Conservation (phyloP, 2,797 vertebrate genomes). For the Cyclopterus lumpus region DNA sequence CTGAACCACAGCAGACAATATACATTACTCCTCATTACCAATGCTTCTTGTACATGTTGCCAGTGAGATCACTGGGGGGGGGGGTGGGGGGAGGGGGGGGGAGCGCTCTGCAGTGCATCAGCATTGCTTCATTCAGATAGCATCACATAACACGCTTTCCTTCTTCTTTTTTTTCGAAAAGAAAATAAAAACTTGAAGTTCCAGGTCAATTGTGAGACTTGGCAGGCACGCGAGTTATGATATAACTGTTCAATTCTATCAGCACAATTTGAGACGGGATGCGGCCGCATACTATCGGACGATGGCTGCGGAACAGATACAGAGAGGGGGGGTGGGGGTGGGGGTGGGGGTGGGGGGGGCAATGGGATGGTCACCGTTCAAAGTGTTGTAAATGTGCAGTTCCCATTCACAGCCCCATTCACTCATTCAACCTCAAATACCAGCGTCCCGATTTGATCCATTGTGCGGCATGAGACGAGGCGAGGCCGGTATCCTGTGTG, state of each 20-base stretch:
- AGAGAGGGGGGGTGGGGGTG: conserved; percentile 30
- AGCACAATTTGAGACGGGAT: background rate
- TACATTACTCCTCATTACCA: conserved; percentile 1
- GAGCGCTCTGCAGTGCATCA: conserved; percentile 1
- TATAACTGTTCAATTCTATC: background rate
- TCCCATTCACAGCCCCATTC: conserved; percentile 30
- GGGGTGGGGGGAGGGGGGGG: conserved; percentile 2
- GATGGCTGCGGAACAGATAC: conserved; percentile 18
- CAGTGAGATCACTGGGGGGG: background rate
- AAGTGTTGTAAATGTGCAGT: conserved; percentile 36
- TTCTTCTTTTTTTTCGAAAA: background rate
- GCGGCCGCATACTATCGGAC: background rate
- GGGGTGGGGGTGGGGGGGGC: conserved; percentile 17
- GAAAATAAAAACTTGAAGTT: background rate
- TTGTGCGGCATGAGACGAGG: conserved; percentile 45
- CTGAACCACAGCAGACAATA: conserved; percentile 9
- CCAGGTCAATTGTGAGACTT: background rate
- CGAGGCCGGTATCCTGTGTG: conserved; percentile 56
- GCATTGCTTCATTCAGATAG: background rate
- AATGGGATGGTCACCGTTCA: conserved; percentile 35
- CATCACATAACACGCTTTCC: background rate
- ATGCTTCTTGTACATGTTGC: conserved; percentile 4
- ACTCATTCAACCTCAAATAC: conserved; percentile 50
- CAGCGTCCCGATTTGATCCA: conserved; percentile 59
- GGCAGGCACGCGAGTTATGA: background rate